These are phyloP conservation scores for Alectoris magna DNA, from an alignment of 2,797 vertebrate genomes.

Conservation along the genomic window DNA sequence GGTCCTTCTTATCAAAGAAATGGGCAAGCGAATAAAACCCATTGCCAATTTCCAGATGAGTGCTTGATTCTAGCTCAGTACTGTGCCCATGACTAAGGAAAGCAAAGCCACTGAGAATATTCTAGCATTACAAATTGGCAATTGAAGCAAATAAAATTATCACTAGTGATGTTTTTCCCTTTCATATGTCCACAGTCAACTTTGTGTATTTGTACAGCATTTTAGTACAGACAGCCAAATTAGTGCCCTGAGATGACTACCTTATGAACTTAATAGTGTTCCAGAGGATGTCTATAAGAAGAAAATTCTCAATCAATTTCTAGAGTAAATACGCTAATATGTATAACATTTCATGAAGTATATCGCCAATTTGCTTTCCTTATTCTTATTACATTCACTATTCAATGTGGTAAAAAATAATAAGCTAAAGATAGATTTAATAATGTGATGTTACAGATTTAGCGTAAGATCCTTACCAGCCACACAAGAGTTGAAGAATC, in stretches of 20 bases:
- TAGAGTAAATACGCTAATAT: background rate
- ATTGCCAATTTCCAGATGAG: conserved; percentile 10
- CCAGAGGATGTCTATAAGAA: background rate
- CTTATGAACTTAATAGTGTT: background rate
- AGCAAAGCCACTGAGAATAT: conserved; percentile 27
- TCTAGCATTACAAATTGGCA: background rate
- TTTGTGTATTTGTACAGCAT: background rate
- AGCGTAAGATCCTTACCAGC: background rate
- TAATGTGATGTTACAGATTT: background rate
- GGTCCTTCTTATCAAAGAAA: conserved; percentile 13
- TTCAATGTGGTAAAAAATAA: background rate
- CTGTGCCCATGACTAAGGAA: conserved; percentile 20
- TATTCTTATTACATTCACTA: background rate
- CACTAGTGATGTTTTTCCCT: background rate
- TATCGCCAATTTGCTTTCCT: background rate
- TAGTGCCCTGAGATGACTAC: background rate
- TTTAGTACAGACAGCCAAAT: conserved; percentile 5
- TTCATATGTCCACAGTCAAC: background rate
- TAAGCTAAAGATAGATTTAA: background rate
- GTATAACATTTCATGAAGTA: background rate
- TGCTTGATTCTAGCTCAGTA: conserved; percentile 21
- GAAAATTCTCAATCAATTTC: background rate
- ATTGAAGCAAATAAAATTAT: conserved; percentile 1
- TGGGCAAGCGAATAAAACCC: conserved; percentile 17
- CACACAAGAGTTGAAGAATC: background rate